These are phyloP conservation scores for Drosophila prolongata DNA, from an alignment of 2,888 invertebrate genomes.

Conservation along the genomic window DNA sequence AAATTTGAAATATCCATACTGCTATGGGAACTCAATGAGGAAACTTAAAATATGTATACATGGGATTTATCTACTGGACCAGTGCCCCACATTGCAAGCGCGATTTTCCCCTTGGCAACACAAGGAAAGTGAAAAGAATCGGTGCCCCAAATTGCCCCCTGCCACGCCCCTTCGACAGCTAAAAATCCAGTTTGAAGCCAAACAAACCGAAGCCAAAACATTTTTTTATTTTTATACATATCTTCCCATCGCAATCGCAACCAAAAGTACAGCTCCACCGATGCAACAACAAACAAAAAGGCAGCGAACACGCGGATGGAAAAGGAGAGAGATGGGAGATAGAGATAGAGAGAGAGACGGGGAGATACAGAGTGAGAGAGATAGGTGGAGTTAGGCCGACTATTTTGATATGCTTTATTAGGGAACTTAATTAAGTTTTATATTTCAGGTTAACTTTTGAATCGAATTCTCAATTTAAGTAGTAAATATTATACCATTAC, in stretches of 20 bases:
- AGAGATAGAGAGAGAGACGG: neutral
- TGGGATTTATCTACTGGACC: conserved; percentile 1
- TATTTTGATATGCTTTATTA: conserved; percentile 36
- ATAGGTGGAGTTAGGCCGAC: conserved; percentile 36
- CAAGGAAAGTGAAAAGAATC: conserved; percentile 66
- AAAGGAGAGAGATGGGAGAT: conserved; percentile 4
- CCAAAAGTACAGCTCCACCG: conserved; percentile 72
- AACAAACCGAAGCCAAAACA: conserved; percentile 68
- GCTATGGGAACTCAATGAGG: conserved; percentile 5
- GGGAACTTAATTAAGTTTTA: neutral
- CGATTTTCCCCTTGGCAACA: conserved; percentile 50
- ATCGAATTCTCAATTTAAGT: too few relatives aligned
- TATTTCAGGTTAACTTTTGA: too few relatives aligned
- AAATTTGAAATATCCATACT: conserved; percentile 16
- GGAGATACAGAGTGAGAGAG: conserved; percentile 1
- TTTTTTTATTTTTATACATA: conserved; percentile 51
- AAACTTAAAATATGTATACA: conserved; percentile 1
- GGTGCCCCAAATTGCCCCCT: conserved; percentile 44
- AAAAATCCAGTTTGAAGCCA: conserved; percentile 72
- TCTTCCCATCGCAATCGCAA: conserved; percentile 56
- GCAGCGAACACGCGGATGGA: conserved; percentile 18
- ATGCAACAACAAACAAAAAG: conserved; percentile 49
- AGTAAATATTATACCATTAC: too few relatives aligned
- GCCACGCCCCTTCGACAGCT: conserved; percentile 30
- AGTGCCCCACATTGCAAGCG: conserved; percentile 47